Evolutionary conservation across 30 jellyfish, hydroid and myxozoan species (phyloP).

Genomic region (Aurelia sp.): DNA sequence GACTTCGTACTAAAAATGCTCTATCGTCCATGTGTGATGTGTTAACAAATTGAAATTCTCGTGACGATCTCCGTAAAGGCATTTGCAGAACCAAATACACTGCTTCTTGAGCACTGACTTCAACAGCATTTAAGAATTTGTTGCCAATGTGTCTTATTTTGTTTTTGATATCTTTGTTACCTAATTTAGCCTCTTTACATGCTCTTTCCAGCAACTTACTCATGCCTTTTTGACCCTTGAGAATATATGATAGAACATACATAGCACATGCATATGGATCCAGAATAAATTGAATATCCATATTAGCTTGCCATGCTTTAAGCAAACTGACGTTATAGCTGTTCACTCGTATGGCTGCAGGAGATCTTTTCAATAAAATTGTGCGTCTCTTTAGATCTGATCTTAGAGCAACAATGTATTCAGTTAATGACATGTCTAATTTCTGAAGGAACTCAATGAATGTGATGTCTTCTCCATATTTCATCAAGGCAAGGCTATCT

Average conservation of each 20-base stretch:
- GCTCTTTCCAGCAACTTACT: too few species aligned
- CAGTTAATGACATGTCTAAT: neutral
- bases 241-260: too few species aligned
- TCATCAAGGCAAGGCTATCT: conserved; percentile 1
- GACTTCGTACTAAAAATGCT: neutral
- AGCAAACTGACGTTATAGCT: conserved; percentile 10
- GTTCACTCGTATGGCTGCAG: conserved; percentile 1
- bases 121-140: neutral
- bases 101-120: conserved; percentile 56
- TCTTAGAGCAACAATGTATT: neutral
- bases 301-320: conserved; percentile 40
- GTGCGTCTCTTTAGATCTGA: neutral
- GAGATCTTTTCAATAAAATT: neutral
- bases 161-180: neutral
- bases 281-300: neutral
- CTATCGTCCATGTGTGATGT: conserved; percentile 23
- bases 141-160: neutral
- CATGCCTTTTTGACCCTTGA: too few species aligned
- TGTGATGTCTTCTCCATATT: conserved; percentile 30
- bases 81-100: neutral
- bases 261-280: conserved; percentile 60
- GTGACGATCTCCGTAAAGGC: conserved; percentile 19
- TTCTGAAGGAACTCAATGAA: conserved; percentile 3
- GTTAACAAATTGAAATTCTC: conserved; percentile 32
- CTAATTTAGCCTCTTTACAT: neutral